Conservation (phyloP, 2,888 invertebrate genomes). For the Prosapia bicincta region DNA sequence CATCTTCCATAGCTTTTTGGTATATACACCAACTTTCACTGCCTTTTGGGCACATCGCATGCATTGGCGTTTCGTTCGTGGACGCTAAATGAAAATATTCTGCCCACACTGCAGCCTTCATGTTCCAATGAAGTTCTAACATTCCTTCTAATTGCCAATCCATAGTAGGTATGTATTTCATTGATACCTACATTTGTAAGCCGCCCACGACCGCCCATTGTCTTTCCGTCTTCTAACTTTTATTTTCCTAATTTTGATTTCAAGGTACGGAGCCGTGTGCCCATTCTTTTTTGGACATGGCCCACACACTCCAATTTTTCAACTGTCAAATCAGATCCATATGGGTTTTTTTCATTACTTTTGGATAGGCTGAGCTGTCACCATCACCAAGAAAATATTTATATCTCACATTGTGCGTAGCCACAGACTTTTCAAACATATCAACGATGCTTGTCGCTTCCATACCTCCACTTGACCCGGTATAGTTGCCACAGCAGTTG, state of each 20-base stretch:
- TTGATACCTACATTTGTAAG: no score
- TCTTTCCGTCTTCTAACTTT: slow-evolving; percentile 3
- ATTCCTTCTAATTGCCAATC: no score
- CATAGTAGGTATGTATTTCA: no score
- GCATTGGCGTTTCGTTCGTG: not conserved
- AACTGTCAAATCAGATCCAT: not conserved
- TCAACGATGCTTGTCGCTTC: not conserved
- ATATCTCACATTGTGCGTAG: not conserved
- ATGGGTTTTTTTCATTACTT: not conserved
- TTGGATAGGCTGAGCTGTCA: slow-evolving; percentile 3
- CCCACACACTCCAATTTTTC: slow-evolving; percentile 8
- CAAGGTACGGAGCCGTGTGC: not conserved
- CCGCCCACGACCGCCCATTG: not conserved
- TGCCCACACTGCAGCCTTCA: slow-evolving; percentile 9
- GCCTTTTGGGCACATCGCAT: not conserved
- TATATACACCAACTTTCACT: slow-evolving; percentile 4
- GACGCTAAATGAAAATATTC: not conserved
- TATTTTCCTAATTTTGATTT: not conserved
- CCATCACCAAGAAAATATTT: slow-evolving; percentile 13
- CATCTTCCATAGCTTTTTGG: not conserved
- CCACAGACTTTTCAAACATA: not conserved
- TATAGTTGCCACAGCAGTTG: no score
- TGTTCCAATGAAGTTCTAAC: no score
- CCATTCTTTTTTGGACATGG: no score
- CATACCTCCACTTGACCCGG: slow-evolving; percentile 17